Conservation (phyloP, 1,140 invertebrate genomes). For the Zaprionus tsacasi region DNA sequence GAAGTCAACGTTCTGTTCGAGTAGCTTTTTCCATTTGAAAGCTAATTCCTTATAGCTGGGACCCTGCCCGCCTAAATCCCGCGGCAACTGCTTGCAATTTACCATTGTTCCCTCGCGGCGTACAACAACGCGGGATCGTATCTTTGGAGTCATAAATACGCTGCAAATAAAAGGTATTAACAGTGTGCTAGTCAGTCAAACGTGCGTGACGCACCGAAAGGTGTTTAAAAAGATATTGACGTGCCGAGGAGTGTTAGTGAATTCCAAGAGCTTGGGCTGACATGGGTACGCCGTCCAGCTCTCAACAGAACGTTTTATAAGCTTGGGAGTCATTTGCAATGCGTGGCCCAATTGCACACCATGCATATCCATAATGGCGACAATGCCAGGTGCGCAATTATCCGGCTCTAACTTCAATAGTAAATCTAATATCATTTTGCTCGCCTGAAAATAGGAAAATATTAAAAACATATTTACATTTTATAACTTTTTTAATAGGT, state of each 20-base stretch:
- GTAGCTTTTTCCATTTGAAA: slow-evolving; percentile 86
- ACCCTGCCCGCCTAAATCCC: slow-evolving; percentile 87
- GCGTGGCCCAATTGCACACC: slow-evolving; percentile 87
- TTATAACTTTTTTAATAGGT: neutral
- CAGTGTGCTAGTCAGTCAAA: neutral
- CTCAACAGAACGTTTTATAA: slow-evolving; percentile 86
- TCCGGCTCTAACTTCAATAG: slow-evolving; percentile 85
- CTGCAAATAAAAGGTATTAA: slow-evolving; percentile 29
- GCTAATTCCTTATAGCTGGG: slow-evolving; percentile 85
- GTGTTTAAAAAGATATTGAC: slow-evolving; percentile 89
- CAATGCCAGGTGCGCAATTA: slow-evolving; percentile 86
- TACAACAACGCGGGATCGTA: slow-evolving; percentile 86
- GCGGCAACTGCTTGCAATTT: slow-evolving; percentile 85
- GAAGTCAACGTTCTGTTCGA: slow-evolving; percentile 86
- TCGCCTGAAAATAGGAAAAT: slow-evolving; percentile 71
- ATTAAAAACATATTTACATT: neutral
- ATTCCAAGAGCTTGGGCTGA: slow-evolving; percentile 88
- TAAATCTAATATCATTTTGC: slow-evolving; percentile 87
- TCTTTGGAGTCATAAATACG: slow-evolving; percentile 89
- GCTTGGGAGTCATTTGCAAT: slow-evolving; percentile 86
- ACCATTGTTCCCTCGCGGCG: slow-evolving; percentile 83
- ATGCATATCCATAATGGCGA: slow-evolving; percentile 87
- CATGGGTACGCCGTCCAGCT: slow-evolving; percentile 90
- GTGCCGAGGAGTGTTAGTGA: slow-evolving; percentile 89
- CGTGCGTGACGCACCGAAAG: slow-evolving; percentile 84